Base-by-base conservation (phyloP, 2,797 vertebrate species). In the Crocidura indochinensis region DNA sequence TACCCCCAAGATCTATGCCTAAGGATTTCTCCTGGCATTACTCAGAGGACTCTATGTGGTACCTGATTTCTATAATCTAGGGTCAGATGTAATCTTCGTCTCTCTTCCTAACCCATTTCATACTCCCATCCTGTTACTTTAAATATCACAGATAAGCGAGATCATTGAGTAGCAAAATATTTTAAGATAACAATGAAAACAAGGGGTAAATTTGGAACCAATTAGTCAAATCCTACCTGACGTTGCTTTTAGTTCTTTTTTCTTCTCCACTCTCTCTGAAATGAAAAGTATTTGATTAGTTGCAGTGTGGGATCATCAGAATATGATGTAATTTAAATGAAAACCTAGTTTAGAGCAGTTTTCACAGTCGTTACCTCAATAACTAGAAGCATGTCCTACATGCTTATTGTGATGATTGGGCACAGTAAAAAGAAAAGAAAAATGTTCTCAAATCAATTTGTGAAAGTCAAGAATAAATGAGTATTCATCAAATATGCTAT, bases 261-360 rank as follows among this genome's bases (percentile, higher is more conserved):
- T 97, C 87, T 92, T 94, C 75, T 95, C 91, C 29, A 72, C 17
- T 94, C 62, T 91, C 49, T 87, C 95, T 96, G 86, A 60, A 97
- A 95, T 46, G 68, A 96, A 71, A 95, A 88, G 69, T 11, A 46
- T 29, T 56, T 94, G 68, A n/a, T 85, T 77, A 96, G 87, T 81
- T 88, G 10, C 19, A 69, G 10, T 17, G 0, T 6, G 19, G 4
- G 64, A 8, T 6, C 31, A 27, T 26, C 20, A 78, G 27, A 87
- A 78, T 38, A 27, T 49, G 19, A 20, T n/a, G 44, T 24, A 44
- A 60, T 10, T 27, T 53, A 65, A 44, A 91, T 6, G 29, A 90
- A 86, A 79, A 17, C 2, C 10, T 7, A 46, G 10, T n/a, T 60
- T 14, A 64, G 0, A 2, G 51, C 22, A 60, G 19, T 38, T 75